Percentiles rank a stretch among this genome's conserved stretches.
Evolutionary conservation across 2,797 vertebrate species (phyloP).

Genomic region (Salmo trutta): DNA sequence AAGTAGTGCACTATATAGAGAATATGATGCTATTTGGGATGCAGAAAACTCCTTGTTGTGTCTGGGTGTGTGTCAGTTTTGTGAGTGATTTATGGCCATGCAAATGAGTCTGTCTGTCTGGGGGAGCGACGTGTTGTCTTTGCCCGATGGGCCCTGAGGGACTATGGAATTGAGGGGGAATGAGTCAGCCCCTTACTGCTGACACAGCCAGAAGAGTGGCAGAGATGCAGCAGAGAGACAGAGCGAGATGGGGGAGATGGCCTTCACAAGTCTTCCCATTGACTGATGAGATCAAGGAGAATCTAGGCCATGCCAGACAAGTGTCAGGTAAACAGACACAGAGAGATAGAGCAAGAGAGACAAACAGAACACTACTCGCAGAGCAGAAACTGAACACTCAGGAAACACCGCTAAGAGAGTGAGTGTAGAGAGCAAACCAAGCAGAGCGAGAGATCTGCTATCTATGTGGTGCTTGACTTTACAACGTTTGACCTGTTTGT

Average conservation of each 20-base stretch:
- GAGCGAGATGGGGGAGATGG: conserved; percentile 58
- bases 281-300: conserved; percentile 75
- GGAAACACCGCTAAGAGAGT: neutral
- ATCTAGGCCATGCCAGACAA: conserved; percentile 72
- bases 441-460: conserved; percentile 33
- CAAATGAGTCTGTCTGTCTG: conserved; percentile 65
- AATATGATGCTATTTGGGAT: no score
- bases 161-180: conserved; percentile 54
- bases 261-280: conserved; percentile 71
- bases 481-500: conserved; percentile 72
- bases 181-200: conserved; percentile 70
- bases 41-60: conserved; percentile 41
- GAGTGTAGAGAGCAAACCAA: conserved; percentile 27
- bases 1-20: no score
- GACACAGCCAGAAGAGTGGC: conserved; percentile 67
- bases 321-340: conserved; percentile 67
- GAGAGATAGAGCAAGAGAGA: conserved; percentile 58
- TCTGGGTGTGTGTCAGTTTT: conserved; percentile 51
- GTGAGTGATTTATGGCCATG: conserved; percentile 75
- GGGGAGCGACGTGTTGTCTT: conserved; percentile 56
- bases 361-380: conserved; percentile 49
- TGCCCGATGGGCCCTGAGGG: conserved; percentile 56
- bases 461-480: conserved; percentile 60
- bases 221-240: conserved; percentile 49
- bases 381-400: conserved; percentile 46